Evolutionary conservation across 2,888 invertebrate genomes (phyloP), one percentile per base, ranked within the genome.

Genomic region (Rotaria magnacalcarata): DNA sequence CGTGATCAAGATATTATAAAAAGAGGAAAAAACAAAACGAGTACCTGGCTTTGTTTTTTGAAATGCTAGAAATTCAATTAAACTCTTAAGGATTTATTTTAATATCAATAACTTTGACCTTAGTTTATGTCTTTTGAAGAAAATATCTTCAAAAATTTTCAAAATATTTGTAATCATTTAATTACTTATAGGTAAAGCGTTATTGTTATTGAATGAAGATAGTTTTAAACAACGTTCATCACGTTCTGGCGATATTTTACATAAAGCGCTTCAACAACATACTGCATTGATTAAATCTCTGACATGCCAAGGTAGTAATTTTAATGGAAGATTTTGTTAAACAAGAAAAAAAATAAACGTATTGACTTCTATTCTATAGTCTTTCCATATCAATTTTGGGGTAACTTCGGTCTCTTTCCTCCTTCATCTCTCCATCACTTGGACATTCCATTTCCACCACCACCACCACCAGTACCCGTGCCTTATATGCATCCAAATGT

Each of bases 191-290:
- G 80, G 80, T n/a, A 80, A 80, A 80, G 80, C 80, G 14, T 80
- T 80, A 80, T n/a, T 34, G 16, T n/a, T 80, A 24, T n/a, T 80
- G 24, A 80, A 34, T 80, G 80, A 80, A 47, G 47, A 80, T 47
- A n/a, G 80, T n/a, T 80, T 80, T n/a, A 80, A 80, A 80, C 47
- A 80, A 47, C 80, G 80, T 47, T 47, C 80, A 47, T 24, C 8
- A 47, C 80, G 80, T n/a, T 80, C 8, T 43, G 80, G 80, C 19
- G 80, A 80, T 80, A 47, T 80, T 47, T 16, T 80, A 11, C 34
- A 80, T 80, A 47, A 80, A 80, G 80, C 80, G 7, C 47, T 80
- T 47, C 80, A 80, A 80, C 43, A 80, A 80, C 80, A 80, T n/a
- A 10, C n/a, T 47, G 47, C 43, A 2, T 11, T 80, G 8, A 47